Conservation (phyloP, 2,888 invertebrate species). For the Cactoblastis cactorum region DNA sequence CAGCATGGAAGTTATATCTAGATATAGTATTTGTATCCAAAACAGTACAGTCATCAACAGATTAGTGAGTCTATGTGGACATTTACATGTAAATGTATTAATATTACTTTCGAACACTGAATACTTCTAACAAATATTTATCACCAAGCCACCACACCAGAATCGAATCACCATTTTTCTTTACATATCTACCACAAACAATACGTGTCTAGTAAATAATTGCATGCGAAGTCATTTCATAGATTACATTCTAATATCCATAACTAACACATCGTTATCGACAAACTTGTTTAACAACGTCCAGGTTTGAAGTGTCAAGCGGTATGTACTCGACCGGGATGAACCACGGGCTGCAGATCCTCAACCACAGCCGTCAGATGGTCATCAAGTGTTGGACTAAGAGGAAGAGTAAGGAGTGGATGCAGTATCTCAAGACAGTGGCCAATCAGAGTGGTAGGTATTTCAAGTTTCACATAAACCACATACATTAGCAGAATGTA, state of each 20-base stretch:
- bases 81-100: no score
- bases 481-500: not conserved
- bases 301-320: conserved; percentile 89
- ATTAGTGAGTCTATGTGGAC: no score
- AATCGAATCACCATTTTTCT: not conserved
- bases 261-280: no score
- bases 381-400: conserved; percentile 93
- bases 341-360: conserved; percentile 91
- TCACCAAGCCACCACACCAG: no score
- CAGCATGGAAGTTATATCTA: no score
- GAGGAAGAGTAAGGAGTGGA: conserved; percentile 93
- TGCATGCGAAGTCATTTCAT: not conserved
- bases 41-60: no score
- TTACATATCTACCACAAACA: not conserved
- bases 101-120: no score
- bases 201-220: not conserved
- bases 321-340: conserved; percentile 95
- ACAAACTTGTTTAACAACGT: no score
- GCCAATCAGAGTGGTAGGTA: conserved; percentile 82
- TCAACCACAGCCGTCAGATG: conserved; percentile 91
- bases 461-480: not conserved
- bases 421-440: conserved; percentile 85
- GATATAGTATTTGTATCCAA: no score
- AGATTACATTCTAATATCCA: not conserved
- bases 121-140: no score